Percentiles rank a stretch among this genome's conserved stretches.
Conservation (phyloP, 2,888 invertebrate species). For the Cryptus armator region DNA sequence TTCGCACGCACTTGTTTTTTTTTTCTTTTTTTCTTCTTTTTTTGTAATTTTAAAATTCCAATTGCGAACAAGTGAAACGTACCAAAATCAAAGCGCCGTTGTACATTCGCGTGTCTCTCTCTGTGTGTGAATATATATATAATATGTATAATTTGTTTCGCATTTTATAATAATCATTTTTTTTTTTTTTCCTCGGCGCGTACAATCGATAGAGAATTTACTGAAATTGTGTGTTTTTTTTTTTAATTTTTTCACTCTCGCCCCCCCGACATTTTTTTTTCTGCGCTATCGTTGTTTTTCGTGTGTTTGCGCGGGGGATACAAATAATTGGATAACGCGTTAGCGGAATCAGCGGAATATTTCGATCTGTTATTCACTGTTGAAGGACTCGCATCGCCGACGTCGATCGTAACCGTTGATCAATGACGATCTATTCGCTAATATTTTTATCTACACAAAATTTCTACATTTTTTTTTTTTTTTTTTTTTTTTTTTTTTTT, state of each 20-base stretch:
- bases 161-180: constrained; percentile 62
- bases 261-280: background rate
- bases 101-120: constrained; percentile 30
- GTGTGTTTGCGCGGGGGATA: constrained; percentile 8
- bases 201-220: constrained; percentile 48
- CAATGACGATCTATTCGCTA: constrained; percentile 65
- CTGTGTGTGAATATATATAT: constrained; percentile 7
- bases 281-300: background rate
- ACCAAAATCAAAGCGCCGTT: constrained; percentile 21
- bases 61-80: constrained; percentile 21
- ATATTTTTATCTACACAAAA: background rate
- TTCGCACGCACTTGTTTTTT: constrained; percentile 4
- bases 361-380: background rate
- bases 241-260: constrained; percentile 30
- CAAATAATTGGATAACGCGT: background rate
- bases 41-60: constrained; percentile 35
- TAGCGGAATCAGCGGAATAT: background rate
- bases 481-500: background rate
- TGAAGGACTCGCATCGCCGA: constrained; percentile 39
- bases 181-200: constrained; percentile 18
- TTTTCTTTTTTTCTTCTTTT: constrained; percentile 54
- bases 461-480: background rate
- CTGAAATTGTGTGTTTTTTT: background rate
- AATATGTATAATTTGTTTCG: constrained; percentile 49
- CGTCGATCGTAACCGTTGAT: constrained; percentile 43